Evolutionary conservation across 2,797 vertebrate species (phyloP).

Genomic region (Nyctalus aviator): DNA sequence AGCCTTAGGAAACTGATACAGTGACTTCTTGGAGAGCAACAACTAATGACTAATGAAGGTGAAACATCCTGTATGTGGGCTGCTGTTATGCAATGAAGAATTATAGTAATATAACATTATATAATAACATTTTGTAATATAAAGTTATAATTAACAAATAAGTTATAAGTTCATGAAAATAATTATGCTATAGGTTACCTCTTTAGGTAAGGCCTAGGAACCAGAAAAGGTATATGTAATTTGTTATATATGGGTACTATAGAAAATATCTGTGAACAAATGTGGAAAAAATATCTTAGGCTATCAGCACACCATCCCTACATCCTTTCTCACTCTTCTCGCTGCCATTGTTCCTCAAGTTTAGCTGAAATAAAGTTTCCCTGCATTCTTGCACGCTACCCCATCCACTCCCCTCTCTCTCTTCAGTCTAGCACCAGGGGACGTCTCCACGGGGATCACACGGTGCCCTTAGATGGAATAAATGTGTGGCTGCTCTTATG

Average conservation of each 20-base stretch:
- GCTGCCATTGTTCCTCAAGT: not conserved
- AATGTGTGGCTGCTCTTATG: not conserved
- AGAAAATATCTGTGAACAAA: not conserved
- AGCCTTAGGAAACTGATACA: not conserved
- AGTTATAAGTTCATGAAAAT: not conserved
- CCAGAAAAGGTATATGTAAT: not conserved
- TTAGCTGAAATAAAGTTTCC: not conserved
- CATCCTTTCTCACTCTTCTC: not conserved
- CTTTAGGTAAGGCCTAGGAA: not conserved
- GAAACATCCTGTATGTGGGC: not conserved
- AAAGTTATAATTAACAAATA: not conserved
- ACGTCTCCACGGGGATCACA: rapidly evolving
- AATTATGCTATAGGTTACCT: not conserved
- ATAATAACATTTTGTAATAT: not conserved
- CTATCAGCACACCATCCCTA: not conserved
- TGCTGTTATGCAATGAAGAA: not conserved
- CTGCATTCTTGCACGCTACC: rapidly evolving
- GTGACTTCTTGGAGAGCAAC: not conserved
- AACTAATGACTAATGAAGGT: not conserved
- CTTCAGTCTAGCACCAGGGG: not conserved
- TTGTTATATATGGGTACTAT: not conserved
- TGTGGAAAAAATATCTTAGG: not conserved
- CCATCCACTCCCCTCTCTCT: not conserved
- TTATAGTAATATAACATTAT: not conserved
- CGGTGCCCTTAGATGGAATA: not conserved